Conservation (phyloP, 2,888 invertebrate genomes). For the Microctonus aethiopoides region DNA sequence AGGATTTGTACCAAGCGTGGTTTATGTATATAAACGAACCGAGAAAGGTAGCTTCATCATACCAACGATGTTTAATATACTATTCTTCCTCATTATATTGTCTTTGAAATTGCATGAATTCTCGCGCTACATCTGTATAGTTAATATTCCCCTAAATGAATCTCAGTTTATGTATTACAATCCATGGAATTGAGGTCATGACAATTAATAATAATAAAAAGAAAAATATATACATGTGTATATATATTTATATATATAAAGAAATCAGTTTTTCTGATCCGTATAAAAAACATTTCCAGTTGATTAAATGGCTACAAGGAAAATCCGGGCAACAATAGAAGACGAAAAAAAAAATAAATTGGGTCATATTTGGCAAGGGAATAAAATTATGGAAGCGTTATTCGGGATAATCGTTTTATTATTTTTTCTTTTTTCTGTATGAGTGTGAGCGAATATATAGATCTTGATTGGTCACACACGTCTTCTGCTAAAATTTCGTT, state of each 20-base stretch:
- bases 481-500: background rate
- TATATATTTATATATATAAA: background rate
- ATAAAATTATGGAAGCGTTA: slow-evolving; percentile 14
- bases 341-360: background rate
- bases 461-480: background rate
- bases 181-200: background rate
- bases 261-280: background rate
- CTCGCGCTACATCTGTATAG: background rate
- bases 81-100: slow-evolving; percentile 1
- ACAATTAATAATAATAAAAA: background rate
- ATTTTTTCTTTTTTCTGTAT: background rate
- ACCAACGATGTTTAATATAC: slow-evolving; percentile 28
- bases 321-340: background rate
- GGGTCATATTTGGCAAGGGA: background rate
- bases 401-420: slow-evolving; percentile 13
- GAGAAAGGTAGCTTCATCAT: slow-evolving; percentile 27
- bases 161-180: background rate
- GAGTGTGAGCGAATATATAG: background rate
- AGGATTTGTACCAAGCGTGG: slow-evolving; percentile 33
- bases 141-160: background rate
- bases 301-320: background rate
- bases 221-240: background rate
- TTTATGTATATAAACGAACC: background rate
- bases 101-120: slow-evolving; percentile 13
- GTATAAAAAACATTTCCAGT: background rate